Conservation (phyloP, 2,888 invertebrate species). For the Barypeithes pellucidus region DNA sequence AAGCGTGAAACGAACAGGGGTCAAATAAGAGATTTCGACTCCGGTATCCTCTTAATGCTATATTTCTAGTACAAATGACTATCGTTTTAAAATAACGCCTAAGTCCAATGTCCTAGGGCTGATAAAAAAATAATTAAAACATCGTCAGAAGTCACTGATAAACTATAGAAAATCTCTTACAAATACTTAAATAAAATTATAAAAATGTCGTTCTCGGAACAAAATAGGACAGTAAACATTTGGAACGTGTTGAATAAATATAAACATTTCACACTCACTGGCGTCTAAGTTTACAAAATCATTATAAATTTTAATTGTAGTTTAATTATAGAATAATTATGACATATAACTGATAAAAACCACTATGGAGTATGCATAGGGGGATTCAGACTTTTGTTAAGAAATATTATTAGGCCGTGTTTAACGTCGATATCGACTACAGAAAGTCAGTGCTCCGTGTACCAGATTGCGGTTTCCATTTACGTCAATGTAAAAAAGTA, state of each 20-base stretch:
- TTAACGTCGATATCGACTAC: no score
- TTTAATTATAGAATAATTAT: constrained; percentile 17
- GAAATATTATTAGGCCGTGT: no score
- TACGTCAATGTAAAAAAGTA: no score
- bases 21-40: no score
- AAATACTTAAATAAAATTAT: constrained; percentile 14
- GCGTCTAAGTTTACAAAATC: constrained; percentile 28
- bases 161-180: not conserved
- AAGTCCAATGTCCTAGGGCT: constrained; percentile 3
- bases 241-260: constrained; percentile 23
- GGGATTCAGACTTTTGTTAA: no score
- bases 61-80: not conserved
- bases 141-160: constrained; percentile 14
- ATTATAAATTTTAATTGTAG: constrained; percentile 15
- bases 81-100: not conserved
- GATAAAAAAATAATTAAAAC: constrained; percentile 11
- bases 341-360: constrained; percentile 15
- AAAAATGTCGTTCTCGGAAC: not conserved
- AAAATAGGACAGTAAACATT: constrained; percentile 20
- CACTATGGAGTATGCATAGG: no score
- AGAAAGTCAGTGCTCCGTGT: no score
- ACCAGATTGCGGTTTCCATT: no score
- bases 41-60: no score
- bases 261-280: constrained; percentile 25
- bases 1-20: no score